These are phyloP conservation scores for Acropora yongei DNA, from an alignment of 64 coral and sea anemone genomes.

Conservation along the genomic window DNA sequence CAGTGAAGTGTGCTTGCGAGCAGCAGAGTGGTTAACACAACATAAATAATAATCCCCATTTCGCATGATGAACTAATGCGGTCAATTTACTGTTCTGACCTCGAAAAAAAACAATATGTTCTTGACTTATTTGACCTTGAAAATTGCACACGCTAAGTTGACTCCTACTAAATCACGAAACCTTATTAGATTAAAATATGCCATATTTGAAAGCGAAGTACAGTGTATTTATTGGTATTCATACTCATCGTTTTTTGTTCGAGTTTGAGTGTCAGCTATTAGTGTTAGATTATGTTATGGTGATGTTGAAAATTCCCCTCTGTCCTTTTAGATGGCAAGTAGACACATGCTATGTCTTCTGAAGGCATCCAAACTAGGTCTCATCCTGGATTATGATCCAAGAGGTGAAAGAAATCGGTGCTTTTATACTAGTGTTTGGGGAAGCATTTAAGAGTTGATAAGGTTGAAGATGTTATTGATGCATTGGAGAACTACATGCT, in stretches of 20 bases:
- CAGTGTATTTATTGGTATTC: conserved; percentile 24
- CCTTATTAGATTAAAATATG: conserved; percentile 33
- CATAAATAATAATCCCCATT: no score
- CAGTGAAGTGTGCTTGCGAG: no score
- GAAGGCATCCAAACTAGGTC: conserved; percentile 21
- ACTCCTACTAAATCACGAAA: conserved; percentile 29
- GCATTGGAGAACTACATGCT: conserved; percentile 42
- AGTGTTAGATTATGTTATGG: conserved; percentile 30
- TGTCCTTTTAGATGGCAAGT: conserved; percentile 32
- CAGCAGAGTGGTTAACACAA: no score
- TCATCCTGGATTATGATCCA: conserved; percentile 29
- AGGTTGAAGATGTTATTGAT: conserved; percentile 25
- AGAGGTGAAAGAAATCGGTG: conserved; percentile 37
- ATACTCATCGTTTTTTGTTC: neutral
- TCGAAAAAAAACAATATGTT: conserved; percentile 9
- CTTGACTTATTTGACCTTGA: conserved; percentile 23
- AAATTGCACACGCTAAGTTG: conserved; percentile 15
- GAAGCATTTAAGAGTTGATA: conserved; percentile 30
- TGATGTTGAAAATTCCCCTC: conserved; percentile 23
- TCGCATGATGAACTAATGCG: neutral
- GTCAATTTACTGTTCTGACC: conserved; percentile 12
- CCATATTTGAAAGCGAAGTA: conserved; percentile 26
- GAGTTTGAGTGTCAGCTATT: conserved; percentile 32
- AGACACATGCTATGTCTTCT: conserved; percentile 19
- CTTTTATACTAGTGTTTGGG: conserved; percentile 34